Evolutionary conservation across 2,797 vertebrate genomes (phyloP).

Genomic region (Liparis tanakae): DNA sequence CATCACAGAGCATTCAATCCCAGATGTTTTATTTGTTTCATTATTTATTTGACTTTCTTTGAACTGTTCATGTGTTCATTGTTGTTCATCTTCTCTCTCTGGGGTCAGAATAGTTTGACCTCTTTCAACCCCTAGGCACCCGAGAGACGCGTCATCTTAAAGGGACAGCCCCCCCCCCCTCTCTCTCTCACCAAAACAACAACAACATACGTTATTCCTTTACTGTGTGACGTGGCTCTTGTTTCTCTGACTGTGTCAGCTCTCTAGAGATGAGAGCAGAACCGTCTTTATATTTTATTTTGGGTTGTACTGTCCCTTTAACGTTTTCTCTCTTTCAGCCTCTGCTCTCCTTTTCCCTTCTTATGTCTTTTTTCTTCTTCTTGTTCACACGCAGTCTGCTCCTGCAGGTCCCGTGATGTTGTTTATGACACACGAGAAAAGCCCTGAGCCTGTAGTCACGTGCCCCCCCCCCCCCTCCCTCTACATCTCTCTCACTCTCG

Average conservation of each 20-base stretch:
- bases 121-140: not conserved
- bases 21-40: not conserved
- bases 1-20: not conserved
- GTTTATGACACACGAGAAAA: slow-evolving; percentile 47
- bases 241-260: too few species aligned
- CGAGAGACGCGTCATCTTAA: not conserved
- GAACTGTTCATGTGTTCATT: not conserved
- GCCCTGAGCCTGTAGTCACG: slow-evolving; percentile 46
- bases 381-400: not conserved
- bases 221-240: not conserved
- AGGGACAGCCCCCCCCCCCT: not conserved
- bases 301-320: not conserved
- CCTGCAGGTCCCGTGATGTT: slow-evolving; percentile 19
- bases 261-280: too few species aligned
- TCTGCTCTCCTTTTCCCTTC: not conserved
- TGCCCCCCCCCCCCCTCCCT: slow-evolving; percentile 30
- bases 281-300: not conserved
- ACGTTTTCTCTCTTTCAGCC: slow-evolving; percentile 13
- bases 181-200: too few species aligned
- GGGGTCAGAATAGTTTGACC: not conserved
- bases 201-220: not conserved
- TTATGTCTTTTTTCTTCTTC: not conserved
- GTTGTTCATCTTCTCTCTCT: not conserved
- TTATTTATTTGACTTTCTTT: not conserved
- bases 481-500: not conserved